These are phyloP conservation scores for Ormyrus nitidulus DNA, from an alignment of 2,888 invertebrate genomes.

Conservation along the genomic window DNA sequence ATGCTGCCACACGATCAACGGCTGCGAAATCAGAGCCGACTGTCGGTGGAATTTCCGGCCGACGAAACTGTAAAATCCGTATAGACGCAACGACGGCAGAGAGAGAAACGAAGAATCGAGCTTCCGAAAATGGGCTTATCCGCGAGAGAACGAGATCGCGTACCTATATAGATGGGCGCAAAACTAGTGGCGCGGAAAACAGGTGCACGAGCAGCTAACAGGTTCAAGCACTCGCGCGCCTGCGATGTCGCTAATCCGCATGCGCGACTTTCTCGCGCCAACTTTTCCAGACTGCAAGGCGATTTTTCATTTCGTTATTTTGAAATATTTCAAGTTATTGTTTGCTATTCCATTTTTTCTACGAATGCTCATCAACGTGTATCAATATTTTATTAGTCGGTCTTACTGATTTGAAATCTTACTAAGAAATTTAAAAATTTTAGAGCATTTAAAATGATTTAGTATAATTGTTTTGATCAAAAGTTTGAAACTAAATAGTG, in stretches of 20 bases:
- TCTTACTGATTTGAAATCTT: too few relatives aligned
- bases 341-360: too few relatives aligned
- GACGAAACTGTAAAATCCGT: conserved; percentile 47
- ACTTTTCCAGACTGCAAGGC: background rate
- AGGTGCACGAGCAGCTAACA: conserved; percentile 24
- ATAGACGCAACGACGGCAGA: background rate
- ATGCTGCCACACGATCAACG: too few relatives aligned
- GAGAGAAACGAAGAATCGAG: conserved; percentile 17
- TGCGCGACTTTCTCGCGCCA: conserved; percentile 15
- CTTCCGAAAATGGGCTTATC: conserved; percentile 55
- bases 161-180: conserved; percentile 18
- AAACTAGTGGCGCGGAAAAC: conserved; percentile 22
- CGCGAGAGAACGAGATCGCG: conserved; percentile 44
- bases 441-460: too few relatives aligned
- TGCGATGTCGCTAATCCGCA: background rate
- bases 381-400: too few relatives aligned
- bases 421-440: too few relatives aligned
- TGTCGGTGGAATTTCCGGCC: conserved; percentile 43
- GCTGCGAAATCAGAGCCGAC: conserved; percentile 42
- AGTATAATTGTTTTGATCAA: too few relatives aligned
- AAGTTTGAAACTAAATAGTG: too few relatives aligned
- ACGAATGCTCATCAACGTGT: too few relatives aligned
- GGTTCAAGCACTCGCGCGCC: background rate
- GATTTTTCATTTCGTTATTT: too few relatives aligned
- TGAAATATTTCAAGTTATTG: too few relatives aligned